Evolutionary conservation across 2,113 vertebrate species (phyloP), one percentile per base, ranked within the genome.

Genomic region (Deroptyus accipitrinus): DNA sequence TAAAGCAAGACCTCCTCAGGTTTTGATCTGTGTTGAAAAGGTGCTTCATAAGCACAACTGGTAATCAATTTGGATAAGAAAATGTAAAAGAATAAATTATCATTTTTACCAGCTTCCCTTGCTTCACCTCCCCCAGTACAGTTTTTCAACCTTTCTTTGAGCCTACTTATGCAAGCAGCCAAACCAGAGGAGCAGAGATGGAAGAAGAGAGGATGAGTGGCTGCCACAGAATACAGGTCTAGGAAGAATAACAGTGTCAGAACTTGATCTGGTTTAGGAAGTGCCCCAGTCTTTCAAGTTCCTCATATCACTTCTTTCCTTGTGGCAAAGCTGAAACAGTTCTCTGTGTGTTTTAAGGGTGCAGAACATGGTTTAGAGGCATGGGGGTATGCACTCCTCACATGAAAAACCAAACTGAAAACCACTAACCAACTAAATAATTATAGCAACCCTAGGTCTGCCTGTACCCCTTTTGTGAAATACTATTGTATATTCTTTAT

Each of bases 241-340:
- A 57, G 1, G 3, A 70, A 5, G 1, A 11, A 17, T 74, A 39
- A 11, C 18, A 0, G 1, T 3, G 3, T 1, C 7, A 0, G 41
- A n/a, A 25, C 10, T 11, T 24, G 27, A 67, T 8, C 39, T 9
- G 44, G 3, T 55, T 44, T 52, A 76, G 59, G 42, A 80, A 73
- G 2, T 17, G n/a, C 2, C 20, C 18, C n/a, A 39, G 49, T 25
- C 37, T 33, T 77, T 31, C 46, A 44, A 22, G 42, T 3, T 66
- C 35, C 10, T 73, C 14, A 0, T 6, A 35, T 9, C 70, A 46
- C 31, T 79, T 51, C 35, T 39, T 41, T 44, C 31, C 46, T n/a
- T 55, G 9, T 6, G 68, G 54, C 63, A 90, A 15, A 85, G 54
- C 37, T 13, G n/a, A 82, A 80, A 41, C 11, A 76, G 25, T 37